Percentiles rank a stretch among this genome's conserved stretches.
Conservation (phyloP, 2,888 invertebrate species). For the Dynastes grantii region DNA sequence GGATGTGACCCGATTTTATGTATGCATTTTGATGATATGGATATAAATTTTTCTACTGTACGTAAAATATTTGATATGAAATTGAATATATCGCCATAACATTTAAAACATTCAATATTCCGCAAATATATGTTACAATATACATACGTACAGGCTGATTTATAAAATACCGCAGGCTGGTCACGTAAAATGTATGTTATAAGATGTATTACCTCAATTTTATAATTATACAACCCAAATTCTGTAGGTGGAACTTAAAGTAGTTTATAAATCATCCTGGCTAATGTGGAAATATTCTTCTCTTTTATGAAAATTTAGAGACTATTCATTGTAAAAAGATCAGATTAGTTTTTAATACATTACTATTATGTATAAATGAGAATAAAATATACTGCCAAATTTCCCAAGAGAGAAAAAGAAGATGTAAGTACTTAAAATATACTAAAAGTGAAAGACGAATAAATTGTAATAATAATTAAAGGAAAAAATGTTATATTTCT, state of each 20-base stretch:
- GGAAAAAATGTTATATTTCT: slow-evolving; percentile 24
- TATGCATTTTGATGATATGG: no score
- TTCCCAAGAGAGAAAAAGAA: slow-evolving; percentile 30
- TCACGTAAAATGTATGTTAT: slow-evolving; percentile 16
- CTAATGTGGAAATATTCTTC: background rate
- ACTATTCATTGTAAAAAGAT: slow-evolving; percentile 18
- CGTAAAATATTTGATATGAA: slow-evolving; percentile 1
- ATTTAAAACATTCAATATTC: slow-evolving; percentile 6
- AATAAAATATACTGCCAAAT: slow-evolving; percentile 53
- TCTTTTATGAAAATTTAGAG: slow-evolving; percentile 3
- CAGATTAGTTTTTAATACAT: slow-evolving; percentile 39
- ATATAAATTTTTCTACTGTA: background rate
- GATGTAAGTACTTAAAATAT: slow-evolving; percentile 24
- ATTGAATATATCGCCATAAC: background rate
- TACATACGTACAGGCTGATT: slow-evolving; percentile 40
- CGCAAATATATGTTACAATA: background rate
- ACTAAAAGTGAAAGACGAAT: slow-evolving; percentile 29
- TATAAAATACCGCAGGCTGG: slow-evolving; percentile 26
- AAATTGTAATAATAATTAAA: slow-evolving; percentile 6
- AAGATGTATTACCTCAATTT: slow-evolving; percentile 39
- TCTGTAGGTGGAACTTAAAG: background rate
- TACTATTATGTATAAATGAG: slow-evolving; percentile 39
- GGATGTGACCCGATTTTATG: no score
- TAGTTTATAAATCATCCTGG: slow-evolving; percentile 41
- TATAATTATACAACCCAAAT: slow-evolving; percentile 29